Conservation (phyloP, 2,888 invertebrate genomes). For the Caradrina clavipalpis region DNA sequence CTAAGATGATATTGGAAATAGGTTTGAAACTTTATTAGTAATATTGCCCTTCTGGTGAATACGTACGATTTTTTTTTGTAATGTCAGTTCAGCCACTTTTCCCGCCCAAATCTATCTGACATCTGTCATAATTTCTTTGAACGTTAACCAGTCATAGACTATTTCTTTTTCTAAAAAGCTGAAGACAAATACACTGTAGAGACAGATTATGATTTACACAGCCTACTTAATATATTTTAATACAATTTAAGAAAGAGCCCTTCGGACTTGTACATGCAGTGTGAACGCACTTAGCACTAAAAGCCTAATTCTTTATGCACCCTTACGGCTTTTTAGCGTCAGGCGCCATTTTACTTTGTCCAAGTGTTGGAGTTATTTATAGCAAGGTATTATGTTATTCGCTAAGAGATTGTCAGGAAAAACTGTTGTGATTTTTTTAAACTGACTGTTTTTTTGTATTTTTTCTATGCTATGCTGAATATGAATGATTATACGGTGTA, state of each 20-base stretch:
- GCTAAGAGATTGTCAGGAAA: conserved; percentile 60
- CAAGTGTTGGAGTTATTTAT: conserved; percentile 83
- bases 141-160: not conserved
- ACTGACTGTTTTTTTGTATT: no score
- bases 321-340: conserved; percentile 80
- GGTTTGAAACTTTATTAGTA: no score
- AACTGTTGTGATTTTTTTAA: conserved; percentile 30
- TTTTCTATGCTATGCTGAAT: no score
- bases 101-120: not conserved
- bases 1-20: no score
- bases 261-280: conserved; percentile 69
- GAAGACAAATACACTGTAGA: not conserved
- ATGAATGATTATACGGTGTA: no score
- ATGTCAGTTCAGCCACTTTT: not conserved
- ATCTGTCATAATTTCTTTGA: not conserved
- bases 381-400: conserved; percentile 59
- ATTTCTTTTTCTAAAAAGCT: no score
- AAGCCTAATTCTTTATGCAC: conserved; percentile 89
- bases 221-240: conserved; percentile 49
- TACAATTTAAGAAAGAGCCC: conserved; percentile 60
- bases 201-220: conserved; percentile 15
- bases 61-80: no score
- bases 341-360: conserved; percentile 79
- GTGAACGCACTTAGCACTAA: conserved; percentile 83
- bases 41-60: no score